Base-by-base conservation (phyloP, 2,888 invertebrate species). In the Caenorhabditis uteleia region DNA sequence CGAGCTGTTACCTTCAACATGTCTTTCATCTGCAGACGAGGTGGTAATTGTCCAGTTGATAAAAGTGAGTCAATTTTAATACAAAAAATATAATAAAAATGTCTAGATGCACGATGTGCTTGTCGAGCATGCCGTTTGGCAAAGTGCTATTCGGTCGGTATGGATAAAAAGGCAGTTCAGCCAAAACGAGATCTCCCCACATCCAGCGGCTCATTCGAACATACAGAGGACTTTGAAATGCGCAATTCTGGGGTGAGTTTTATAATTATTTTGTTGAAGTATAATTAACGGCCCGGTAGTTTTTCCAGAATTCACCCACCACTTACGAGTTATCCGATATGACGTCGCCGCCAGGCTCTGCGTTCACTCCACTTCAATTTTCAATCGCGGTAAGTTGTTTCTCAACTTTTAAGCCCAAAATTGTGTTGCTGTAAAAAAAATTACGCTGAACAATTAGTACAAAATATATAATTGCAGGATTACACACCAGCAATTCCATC, bases 21-120 rank as follows among this genome's bases (percentile, higher is more conserved):
- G 70, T 64, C 60, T n/a, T 79, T 79, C 49, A 42, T 54, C 2
- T 78, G 77, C 45, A 50, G 78, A 12, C 61, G 80, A 43, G 80
- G 79, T 8, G 80, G 79, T n/a, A 62, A 68, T 39, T 80, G 80
- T 59, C 70, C 72, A 1, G 78, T 80, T 31, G 78, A 81, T 58
- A 81, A 77, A 61, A 79, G 80, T 80, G 43, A 46, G 67, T 51
- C 12, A 26, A 20, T 58, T 21, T 26, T 18, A 3, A 29, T 29
- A 23, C 7, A 26, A 3, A 23, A 44, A 50, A 31, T 36, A 27
- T 26, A 16, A 49, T 21, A 48, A 34, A 48, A 44, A 33, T 29
- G 8, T 44, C 26, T 14, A 80, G 79, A 79, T 48, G 80, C 79
- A n/a, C 69, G 80, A 16, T 80, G 80, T 68, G 80, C 80, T 2